phyloP scores from a whole-genome alignment of 2,888 invertebrate genomes.

The Melinopterus prodromus region DNA sequence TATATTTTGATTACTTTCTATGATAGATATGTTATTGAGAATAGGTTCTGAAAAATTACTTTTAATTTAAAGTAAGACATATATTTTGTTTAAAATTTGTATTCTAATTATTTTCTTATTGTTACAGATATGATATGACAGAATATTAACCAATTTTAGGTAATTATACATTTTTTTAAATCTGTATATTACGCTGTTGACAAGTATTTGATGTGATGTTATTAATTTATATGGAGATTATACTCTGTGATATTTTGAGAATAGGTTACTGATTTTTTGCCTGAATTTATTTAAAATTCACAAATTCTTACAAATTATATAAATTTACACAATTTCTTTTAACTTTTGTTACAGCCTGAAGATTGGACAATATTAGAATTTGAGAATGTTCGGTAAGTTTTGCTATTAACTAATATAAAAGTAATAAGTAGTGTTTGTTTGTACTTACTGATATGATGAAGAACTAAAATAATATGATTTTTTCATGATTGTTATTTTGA shows the following conservation, averaged over 20 bases:
- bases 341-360: too few species aligned
- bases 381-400: neutral
- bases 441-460: neutral
- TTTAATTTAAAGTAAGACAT: neutral
- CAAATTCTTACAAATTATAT: too few species aligned
- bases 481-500: neutral
- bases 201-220: neutral
- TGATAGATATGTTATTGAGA: neutral
- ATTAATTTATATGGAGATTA: neutral
- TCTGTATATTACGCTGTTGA: too few species aligned
- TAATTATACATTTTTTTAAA: too few species aligned
- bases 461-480: neutral
- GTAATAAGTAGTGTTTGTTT: neutral
- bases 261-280: neutral
- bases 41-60: neutral
- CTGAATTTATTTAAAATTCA: neutral
- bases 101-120: neutral
- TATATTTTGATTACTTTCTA: neutral
- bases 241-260: neutral
- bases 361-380: too few species aligned
- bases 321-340: too few species aligned
- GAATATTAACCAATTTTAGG: too few species aligned
- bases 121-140: neutral
- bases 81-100: neutral
- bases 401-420: neutral